phyloP scores from a whole-genome alignment of 37 sponge, comb jelly and placozoan genomes.

The Ephydatia muelleri region DNA sequence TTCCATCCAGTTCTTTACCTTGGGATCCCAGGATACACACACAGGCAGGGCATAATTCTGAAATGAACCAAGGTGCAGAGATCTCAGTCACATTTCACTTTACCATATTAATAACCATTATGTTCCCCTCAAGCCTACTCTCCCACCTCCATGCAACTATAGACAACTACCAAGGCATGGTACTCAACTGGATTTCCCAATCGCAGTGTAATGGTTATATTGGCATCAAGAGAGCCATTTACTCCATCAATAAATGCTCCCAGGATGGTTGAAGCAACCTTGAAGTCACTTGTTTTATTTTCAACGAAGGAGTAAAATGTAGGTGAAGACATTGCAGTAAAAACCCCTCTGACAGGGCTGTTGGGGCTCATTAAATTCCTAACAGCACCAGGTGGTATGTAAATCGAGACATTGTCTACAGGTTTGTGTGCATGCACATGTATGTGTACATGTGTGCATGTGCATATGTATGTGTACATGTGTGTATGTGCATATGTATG shows the following conservation, averaged over 20 bases:
- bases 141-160: neutral
- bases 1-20: neutral
- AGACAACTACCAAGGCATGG: neutral
- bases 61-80: too few relatives aligned
- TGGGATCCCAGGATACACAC: neutral
- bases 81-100: too few relatives aligned
- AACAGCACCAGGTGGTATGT: neutral
- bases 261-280: neutral
- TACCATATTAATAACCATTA: neutral
- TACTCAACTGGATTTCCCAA: conserved; percentile 10
- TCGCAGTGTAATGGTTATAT: neutral
- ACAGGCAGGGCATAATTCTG: neutral
- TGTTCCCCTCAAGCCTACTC: too few relatives aligned
- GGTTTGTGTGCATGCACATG: too few relatives aligned
- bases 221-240: neutral
- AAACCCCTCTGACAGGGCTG: neutral
- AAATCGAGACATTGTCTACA: neutral
- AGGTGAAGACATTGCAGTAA: neutral
- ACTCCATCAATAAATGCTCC: neutral
- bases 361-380: neutral
- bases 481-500: too few relatives aligned
- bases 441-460: neutral
- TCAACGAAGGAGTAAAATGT: neutral
- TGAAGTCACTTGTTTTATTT: neutral
- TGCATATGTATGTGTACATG: too few relatives aligned